phyloP scores from a whole-genome alignment of 2,113 vertebrate species.

The Hiodon tergisus region DNA sequence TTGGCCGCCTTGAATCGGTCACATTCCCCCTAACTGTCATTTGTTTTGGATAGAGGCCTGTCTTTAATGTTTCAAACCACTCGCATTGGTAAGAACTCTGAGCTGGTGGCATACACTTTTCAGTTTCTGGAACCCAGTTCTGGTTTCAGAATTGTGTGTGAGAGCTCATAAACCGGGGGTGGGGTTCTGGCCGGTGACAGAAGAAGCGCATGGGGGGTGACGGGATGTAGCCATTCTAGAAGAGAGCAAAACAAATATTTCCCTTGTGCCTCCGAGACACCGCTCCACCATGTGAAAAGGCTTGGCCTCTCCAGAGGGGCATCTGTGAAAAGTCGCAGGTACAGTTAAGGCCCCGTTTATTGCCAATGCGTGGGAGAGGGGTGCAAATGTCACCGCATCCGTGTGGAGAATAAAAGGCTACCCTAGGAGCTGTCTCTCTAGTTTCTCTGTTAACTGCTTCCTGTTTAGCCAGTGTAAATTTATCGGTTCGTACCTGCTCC shows the following conservation, averaged over 20 bases:
- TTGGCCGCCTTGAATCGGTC: too few species aligned
- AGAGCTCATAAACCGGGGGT: background rate
- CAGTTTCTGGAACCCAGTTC: too few species aligned
- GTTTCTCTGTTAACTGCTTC: background rate
- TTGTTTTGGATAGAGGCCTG: too few species aligned
- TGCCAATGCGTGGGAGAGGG: background rate
- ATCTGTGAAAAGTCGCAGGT: conserved; percentile 19
- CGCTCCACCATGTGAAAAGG: background rate
- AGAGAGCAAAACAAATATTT: conserved; percentile 2
- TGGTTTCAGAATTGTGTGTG: background rate
- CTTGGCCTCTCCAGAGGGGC: background rate
- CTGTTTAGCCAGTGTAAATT: conserved; percentile 10
- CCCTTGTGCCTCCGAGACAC: conserved; percentile 1
- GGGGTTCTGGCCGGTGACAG: too few species aligned
- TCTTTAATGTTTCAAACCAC: too few species aligned
- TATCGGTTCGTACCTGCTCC: background rate
- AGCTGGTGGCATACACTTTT: too few species aligned
- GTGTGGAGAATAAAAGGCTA: background rate
- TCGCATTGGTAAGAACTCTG: too few species aligned
- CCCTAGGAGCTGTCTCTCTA: background rate
- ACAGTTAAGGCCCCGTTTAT: background rate
- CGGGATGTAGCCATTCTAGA: background rate
- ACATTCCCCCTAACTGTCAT: too few species aligned
- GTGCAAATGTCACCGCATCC: background rate
- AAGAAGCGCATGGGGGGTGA: background rate